Evolutionary conservation across 1,140 invertebrate genomes (phyloP), one percentile per base, ranked within the genome.

Genomic region (Vollenhovia emeryi): DNA sequence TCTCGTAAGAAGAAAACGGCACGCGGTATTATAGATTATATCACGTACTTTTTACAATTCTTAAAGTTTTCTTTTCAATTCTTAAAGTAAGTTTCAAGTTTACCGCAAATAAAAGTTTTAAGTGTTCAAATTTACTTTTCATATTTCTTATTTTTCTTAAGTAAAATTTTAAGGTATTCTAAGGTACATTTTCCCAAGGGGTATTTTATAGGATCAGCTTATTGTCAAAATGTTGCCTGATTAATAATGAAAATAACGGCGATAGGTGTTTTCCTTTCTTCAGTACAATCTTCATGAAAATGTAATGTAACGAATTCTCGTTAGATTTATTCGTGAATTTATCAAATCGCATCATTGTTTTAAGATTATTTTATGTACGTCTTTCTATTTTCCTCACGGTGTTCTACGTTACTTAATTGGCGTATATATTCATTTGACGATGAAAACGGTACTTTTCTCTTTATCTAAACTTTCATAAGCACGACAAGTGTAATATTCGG

Each of bases 401-500:
- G 15, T 75, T 30, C 36, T 30, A 43, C 4, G 43, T 40, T 48
- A 45, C 18, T 48, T 78, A 15, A 78, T 18, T 11, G 13, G 7
- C 62, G 9, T 30, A 18, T 24, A 6, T 64, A 24, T 64, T 1
- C 21, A 36, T 45, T 76, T 18, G 3, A 5, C 24, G 6, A 21
- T 33, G 3, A 64, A 64, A 78, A 48, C 24, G 30, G n/a, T 30
- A 36, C n/a, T 80, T 27, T 43, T 55, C 13, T 71, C 21, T 80
- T 8, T 33, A 18, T 43, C 11, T 43, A 43, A 80, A 73, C 36
- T 55, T 57, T 45, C 30, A 13, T 15, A 27, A 18, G 24, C 21
- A 45, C 62, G 8, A 43, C 64, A 36, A 59, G 30, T 73, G 21
- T 33, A 82, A 82, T 11, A 73, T 71, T 73, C 21, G 55, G 5